Conservation (phyloP, 37 sponge, comb jelly and placozoan genomes). For the Spongia lamella region DNA sequence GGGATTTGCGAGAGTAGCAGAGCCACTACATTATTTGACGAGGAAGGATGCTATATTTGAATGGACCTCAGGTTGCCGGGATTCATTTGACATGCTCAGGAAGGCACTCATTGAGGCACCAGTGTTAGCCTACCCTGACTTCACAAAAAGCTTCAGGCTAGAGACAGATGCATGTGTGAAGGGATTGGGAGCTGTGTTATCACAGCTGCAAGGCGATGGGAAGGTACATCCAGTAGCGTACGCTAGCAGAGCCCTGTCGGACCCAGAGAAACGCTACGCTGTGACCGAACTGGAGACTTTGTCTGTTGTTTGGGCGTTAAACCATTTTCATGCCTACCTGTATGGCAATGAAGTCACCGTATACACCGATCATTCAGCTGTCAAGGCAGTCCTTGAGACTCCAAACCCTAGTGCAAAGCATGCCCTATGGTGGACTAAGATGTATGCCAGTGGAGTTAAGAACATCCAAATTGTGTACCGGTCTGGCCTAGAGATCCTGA, state of each 20-base stretch:
- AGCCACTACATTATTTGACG: too few relatives aligned
- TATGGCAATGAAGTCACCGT: conserved; percentile 51
- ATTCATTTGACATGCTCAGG: conserved; percentile 14
- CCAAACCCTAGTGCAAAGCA: conserved; percentile 54
- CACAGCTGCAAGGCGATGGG: conserved; percentile 32
- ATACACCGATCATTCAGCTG: conserved; percentile 64
- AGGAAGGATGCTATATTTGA: too few relatives aligned
- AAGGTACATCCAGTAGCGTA: conserved; percentile 47
- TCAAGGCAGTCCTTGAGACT: conserved; percentile 64
- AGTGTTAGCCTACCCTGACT: conserved; percentile 34
- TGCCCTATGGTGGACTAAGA: conserved; percentile 35
- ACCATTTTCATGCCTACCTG: conserved; percentile 47
- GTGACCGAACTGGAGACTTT: conserved; percentile 72
- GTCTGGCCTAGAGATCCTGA: conserved; percentile 21
- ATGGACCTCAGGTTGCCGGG: conserved; percentile 4
- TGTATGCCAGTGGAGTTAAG: conserved; percentile 39
- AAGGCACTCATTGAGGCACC: conserved; percentile 19
- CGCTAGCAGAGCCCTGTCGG: conserved; percentile 54
- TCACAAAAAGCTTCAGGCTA: conserved; percentile 29
- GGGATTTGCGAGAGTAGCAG: neutral
- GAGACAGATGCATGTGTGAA: conserved; percentile 53
- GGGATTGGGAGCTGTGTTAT: conserved; percentile 53
- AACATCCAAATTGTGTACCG: conserved; percentile 33
- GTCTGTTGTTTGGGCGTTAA: conserved; percentile 63
- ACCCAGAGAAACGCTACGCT: conserved; percentile 54